Base-by-base conservation (phyloP, 2,113 vertebrate species). In the Lontra canadensis region DNA sequence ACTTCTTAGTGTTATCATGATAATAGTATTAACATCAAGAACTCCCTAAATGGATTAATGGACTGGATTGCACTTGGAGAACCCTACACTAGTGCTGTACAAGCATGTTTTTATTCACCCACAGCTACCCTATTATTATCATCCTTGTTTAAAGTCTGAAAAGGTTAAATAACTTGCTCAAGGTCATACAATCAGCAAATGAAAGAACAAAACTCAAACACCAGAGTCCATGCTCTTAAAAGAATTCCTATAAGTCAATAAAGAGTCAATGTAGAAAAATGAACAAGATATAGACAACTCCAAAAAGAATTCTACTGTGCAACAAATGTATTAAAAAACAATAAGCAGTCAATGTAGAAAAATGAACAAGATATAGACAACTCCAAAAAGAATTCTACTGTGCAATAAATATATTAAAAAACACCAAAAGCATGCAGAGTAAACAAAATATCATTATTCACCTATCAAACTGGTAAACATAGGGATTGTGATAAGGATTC, bases 131-230 rank as follows among this genome's bases (percentile, higher is more conserved):
- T 86, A 57, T 31, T 23, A 82, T 65, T 57, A 55, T 57, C 63
- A 55, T 57, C 63, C 7, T n/a, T 36, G 44, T 44, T 47, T 65
- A 34, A 96, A 87, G 65, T 78, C 25, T n/a, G 2, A 74, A 93
- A 26, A 90, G 34, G 10, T 78, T 90, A 82, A 96, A 61, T 44
- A 94, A 91, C 26, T 84, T 89, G 31, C 25, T 31, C 13, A 74
- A 91, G 26, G 11, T 91, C 69, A 89, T 7, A 82, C 7, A 52
- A 90, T 63, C 18, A 52, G 34, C 52, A 73, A 94, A n/a, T 52
- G n/a, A 92, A n/a, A 84, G 81, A 80, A 78, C 13, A 80, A 21
- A 34, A 93, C 78, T 84, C 61, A 95, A 97, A 91, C 3, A 88
- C 47, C 21, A 88, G 11, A 88, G n/a, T 3, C 47, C 49, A 92